These are phyloP conservation scores for Adineta ricciae DNA, from an alignment of 2,888 invertebrate genomes.

Conservation along the genomic window DNA sequence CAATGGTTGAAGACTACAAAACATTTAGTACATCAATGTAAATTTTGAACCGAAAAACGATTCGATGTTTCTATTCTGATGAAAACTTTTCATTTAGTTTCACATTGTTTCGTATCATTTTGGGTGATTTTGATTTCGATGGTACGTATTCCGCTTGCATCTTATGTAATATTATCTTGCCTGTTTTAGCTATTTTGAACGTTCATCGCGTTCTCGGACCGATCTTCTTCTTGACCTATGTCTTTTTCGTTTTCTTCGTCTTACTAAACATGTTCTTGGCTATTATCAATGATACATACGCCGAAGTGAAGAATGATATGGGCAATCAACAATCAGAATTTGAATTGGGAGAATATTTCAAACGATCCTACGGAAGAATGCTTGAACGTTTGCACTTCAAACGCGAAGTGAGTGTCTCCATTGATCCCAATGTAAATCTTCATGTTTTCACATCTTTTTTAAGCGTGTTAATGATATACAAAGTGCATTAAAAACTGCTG, in stretches of 20 bases:
- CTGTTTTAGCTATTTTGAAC: constrained; percentile 54
- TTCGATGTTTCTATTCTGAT: too few species aligned
- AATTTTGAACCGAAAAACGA: too few species aligned
- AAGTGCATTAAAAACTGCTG: constrained; percentile 52
- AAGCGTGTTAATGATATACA: constrained; percentile 52
- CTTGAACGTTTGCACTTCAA: constrained; percentile 53
- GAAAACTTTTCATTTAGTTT: constrained; percentile 52
- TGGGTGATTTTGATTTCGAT: constrained; percentile 66
- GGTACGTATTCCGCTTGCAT: constrained; percentile 36
- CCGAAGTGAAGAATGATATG: constrained; percentile 63
- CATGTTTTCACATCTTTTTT: background rate
- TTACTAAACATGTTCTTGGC: constrained; percentile 71
- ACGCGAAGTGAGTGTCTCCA: constrained; percentile 41
- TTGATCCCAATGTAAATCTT: background rate
- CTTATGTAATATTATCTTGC: background rate
- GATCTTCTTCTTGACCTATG: constrained; percentile 64
- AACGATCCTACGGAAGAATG: constrained; percentile 55
- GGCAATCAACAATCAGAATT: constrained; percentile 52
- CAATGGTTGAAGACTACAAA: constrained; percentile 60
- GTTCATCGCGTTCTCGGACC: constrained; percentile 64
- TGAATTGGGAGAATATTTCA: constrained; percentile 58
- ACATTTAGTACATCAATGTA: constrained; percentile 56
- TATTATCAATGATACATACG: constrained; percentile 68
- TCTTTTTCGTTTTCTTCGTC: constrained; percentile 68
- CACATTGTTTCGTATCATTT: constrained; percentile 63